Base-by-base conservation (phyloP, 1,140 invertebrate species). In the Cephus cinctus region DNA sequence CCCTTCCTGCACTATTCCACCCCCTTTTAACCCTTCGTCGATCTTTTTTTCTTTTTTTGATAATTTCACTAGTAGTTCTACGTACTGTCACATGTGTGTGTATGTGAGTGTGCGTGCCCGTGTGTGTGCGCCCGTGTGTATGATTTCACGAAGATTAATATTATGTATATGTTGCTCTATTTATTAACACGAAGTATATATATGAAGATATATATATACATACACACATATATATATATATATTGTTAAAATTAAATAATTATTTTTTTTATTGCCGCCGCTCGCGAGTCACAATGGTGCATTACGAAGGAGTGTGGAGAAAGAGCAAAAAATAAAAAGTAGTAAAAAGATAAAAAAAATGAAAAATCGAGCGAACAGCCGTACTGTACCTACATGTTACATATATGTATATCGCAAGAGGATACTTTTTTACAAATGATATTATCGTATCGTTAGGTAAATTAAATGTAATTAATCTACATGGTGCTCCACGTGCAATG, bases 121-220 rank as follows among this genome's bases (percentile, higher is more conserved):
- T 6, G n/a, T n/a, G n/a, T n/a, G n/a, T n/a, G n/a, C n/a, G n/a
- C n/a, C n/a, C n/a, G n/a, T n/a, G n/a, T n/a, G n/a, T 8, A 8
- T n/a, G 25, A 27, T 27, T 54, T 57, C 52, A 56, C 58, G 51
- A 57, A 51, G 52, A 65, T 67, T 65, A 68, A 69, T 69, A 65
- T 70, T 68, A 71, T 72, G 67, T 71, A 71, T 71, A 73, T 71
- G 65, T 68, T 71, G 62, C 64, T 73, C 66, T 73, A 71, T 73
- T 73, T 73, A 73, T 73, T 71, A 73, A 73, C 67, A 73, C 57
- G 59, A 64, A 57, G 51, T 62, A 57, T 59, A 65, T 63, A 59
- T 56, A 56, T 42, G 14, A 50, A 64, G 57, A 59, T 45, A 54
- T 47, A 50, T 44, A 53, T 36, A 53, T 23, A 44, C 30, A 52